Evolutionary conservation across 2,113 vertebrate species (phyloP), one percentile per base, ranked within the genome.

Genomic region (Dendrocopos noguchii): DNA sequence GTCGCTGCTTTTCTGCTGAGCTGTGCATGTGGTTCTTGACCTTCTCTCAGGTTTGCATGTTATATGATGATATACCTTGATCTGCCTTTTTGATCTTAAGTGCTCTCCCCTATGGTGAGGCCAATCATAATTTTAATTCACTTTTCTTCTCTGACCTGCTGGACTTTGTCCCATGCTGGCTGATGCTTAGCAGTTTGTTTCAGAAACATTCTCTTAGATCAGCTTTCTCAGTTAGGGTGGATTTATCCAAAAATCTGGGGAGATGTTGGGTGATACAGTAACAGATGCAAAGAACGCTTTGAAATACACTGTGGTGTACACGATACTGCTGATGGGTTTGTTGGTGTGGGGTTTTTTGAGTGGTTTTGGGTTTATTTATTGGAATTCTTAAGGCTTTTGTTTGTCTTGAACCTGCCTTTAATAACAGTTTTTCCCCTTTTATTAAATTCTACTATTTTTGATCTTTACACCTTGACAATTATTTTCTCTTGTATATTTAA

Each of bases 241-340:
- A 28, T 78, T 77, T 88, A 13, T 65, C 53, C n/a, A 73, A 55
- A 81, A 84, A 63, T 70, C 31, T 52, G 10, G 36, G 36, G 53
- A 87, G 19, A 31, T 57, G 28, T 22, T 80, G 15, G 29, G 8
- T 90, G 12, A 12, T 2, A 7, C 14, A 36, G 44, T 55, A 50
- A 75, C 27, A 75, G 22, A 64, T 47, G 34, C 16, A 61, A 44
- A 67, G 33, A 74, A 53, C 22, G 16, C 12, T 10, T 88, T n/a
- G 67, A 36, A 44, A 64, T 80, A 31, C 39, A 21, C 28, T 39
- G 21, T 34, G 36, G 21, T 12, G 11, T 39, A 25, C 15, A 22
- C 0, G 0, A 0, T 66, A 20, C 57, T 75, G 88, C 21, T 83
- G 28, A n/a, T 66, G 19, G 0, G 7, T 46, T 61, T 85, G 53